Conservation (phyloP, 2,113 vertebrate genomes). For the Rhynchopsitta pachyrhyncha region DNA sequence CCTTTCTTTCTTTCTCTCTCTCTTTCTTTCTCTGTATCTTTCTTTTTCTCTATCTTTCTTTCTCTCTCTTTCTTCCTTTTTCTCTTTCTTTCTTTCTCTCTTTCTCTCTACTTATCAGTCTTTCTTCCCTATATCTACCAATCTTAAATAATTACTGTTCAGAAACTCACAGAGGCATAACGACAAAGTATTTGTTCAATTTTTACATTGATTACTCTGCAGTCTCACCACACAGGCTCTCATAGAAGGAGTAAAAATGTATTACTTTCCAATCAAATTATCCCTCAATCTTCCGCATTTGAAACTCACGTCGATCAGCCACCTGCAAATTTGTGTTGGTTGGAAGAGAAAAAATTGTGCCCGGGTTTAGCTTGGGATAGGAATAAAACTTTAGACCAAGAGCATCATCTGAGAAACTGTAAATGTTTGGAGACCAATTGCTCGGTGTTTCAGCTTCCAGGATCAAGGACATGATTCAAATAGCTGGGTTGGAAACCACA, state of each 20-base stretch:
- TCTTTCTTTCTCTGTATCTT: not conserved
- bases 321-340: not conserved
- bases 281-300: not conserved
- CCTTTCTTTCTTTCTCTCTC: rapidly evolving
- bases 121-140: not conserved
- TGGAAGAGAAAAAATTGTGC: not conserved
- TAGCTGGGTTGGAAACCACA: not conserved
- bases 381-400: not conserved
- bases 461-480: not conserved
- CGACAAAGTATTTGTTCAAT: not conserved
- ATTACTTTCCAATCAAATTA: not conserved
- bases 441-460: not conserved
- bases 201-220: not conserved
- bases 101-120: not conserved
- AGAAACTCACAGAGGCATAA: not conserved
- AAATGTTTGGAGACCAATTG: not conserved
- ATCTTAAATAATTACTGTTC: not conserved
- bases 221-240: not conserved
- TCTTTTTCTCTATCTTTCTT: not conserved
- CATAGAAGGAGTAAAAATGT: not conserved
- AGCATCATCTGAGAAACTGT: not conserved
- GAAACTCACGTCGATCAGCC: not conserved
- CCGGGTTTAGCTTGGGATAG: not conserved
- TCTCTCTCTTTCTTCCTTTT: rapidly evolving
- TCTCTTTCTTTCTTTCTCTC: rapidly evolving